Base-by-base conservation (phyloP, 2,888 invertebrate species). In the Diadromus collaris region DNA sequence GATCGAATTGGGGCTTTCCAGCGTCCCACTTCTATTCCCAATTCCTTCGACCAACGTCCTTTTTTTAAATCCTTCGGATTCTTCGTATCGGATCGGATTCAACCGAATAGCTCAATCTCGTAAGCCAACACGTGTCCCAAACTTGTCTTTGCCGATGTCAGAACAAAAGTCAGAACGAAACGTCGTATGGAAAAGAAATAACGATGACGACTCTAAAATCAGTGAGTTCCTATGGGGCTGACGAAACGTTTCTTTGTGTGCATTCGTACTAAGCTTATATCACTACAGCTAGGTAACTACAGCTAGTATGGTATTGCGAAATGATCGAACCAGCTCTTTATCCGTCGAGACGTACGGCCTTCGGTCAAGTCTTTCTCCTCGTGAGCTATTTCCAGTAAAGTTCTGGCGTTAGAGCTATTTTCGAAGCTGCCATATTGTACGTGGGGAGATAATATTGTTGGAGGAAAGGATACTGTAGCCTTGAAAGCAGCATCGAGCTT, bases 301-400 rank as follows among this genome's bases (percentile, higher is more conserved):
- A 34, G 73, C 67, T 65, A 73, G 48, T 56, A n/a, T n/a, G 29
- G 29, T 54, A 72, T 79, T 79, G 79, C 76, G 79, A 79, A 79
- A 79, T 76, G 69, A 69, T 79, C 79, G 76, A 76, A 76, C 71
- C 68, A 76, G 72, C 72, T 76, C 79, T 79, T 76, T 79, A 79
- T 72, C 72, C 79, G 79, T 69, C 79, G 72, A 54, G 72, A 76
- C 76, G 72, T 51, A 64, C 73, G 79, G 79, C 79, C 79, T 79
- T 79, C 79, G 69, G 63, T 79, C 72, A 60, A 79, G 79, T 69
- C 79, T 73, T 61, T 78, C 78, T 69, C 34, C 75, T 54, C 51
- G 32, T 19, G 75, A 78, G 78, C 78, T 75, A 75, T 75, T 72
- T 71, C 56, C 72, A 60, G 76, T 67, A 73, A 75, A 67, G 41